These are phyloP conservation scores for Stylophora pistillata DNA, from an alignment of 64 coral and sea anemone species.

Conservation along the genomic window DNA sequence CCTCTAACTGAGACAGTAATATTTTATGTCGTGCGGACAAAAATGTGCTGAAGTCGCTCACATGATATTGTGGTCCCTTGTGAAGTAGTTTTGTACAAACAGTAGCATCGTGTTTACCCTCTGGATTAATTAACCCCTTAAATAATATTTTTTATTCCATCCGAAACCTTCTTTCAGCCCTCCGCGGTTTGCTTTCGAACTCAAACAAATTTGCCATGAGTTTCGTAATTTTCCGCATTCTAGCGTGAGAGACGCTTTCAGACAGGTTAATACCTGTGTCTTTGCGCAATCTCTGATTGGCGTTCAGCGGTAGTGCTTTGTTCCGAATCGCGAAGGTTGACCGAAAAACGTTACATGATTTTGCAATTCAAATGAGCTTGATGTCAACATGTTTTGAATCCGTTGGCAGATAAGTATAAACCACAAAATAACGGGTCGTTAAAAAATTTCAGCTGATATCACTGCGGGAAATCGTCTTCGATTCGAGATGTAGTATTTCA, in stretches of 20 bases:
- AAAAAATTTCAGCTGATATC: neutral
- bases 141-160: neutral
- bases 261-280: neutral
- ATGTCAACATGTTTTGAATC: constrained; percentile 18
- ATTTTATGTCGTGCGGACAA: too few relatives aligned
- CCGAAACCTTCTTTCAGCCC: neutral
- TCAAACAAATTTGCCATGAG: neutral
- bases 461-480: neutral
- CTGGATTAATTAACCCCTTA: neutral
- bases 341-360: constrained; percentile 18
- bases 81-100: too few relatives aligned
- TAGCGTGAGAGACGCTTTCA: too few relatives aligned
- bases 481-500: constrained; percentile 5
- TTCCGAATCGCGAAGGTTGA: neutral
- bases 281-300: neutral
- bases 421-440: constrained; percentile 11
- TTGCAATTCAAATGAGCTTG: constrained; percentile 52
- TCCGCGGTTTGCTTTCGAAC: neutral
- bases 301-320: constrained; percentile 6
- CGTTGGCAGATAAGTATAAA: constrained; percentile 8
- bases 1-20: too few relatives aligned
- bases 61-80: too few relatives aligned
- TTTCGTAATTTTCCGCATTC: constrained; percentile 34
- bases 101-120: neutral
- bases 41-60: too few relatives aligned